Evolutionary conservation across 2,888 invertebrate genomes (phyloP), one percentile per base, ranked within the genome.

Genomic region (Biston stratarius): DNA sequence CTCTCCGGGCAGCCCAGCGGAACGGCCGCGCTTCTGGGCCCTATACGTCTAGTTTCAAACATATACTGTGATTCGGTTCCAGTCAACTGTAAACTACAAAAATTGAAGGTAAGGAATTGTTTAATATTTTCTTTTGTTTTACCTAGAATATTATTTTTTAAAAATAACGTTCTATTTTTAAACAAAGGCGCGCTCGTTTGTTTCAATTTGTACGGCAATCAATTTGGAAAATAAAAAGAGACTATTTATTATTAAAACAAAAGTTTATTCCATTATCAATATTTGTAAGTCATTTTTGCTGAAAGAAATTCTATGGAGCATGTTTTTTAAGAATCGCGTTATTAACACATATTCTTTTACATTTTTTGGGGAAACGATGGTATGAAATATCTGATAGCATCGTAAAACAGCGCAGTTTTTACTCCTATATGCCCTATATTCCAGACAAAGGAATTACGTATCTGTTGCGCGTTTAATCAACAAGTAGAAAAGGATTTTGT

Each of bases 391-490:
- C n/a, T 33, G 14, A 10, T 42, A 42, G 38, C 48, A 48, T 42
- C 48, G 55, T 56, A 63, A 63, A 63, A 49, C 14, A 42, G 8
- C 59, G 49, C 47, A 57, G 58, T 59, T 59, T 59, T 51, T 47
- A 9, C 42, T 24, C 33, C 12, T 49, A 49, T n/a, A 10, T 53
- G 15, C 12, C 34, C 24, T 24, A 47, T 49, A 9, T 40, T 34
- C 44, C 49, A 70, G 80, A 84, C 83, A 85, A 88, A 84, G 82
- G 70, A 81, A 77, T 47, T 55, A 40, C 12, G 66, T 71, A 78
- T 81, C 86, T 89, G 88, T 89, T 89, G 90, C 88, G 83, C 83
- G 33, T 59, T 53, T 83, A 85, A 84, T 89, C 89, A 89, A 89
- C 89, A 89, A 89, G 89, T 89, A 80, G 81, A 70, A 72, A 61